Evolutionary conservation across 2,113 vertebrate species (phyloP).

Genomic region (Pituophis catenifer): DNA sequence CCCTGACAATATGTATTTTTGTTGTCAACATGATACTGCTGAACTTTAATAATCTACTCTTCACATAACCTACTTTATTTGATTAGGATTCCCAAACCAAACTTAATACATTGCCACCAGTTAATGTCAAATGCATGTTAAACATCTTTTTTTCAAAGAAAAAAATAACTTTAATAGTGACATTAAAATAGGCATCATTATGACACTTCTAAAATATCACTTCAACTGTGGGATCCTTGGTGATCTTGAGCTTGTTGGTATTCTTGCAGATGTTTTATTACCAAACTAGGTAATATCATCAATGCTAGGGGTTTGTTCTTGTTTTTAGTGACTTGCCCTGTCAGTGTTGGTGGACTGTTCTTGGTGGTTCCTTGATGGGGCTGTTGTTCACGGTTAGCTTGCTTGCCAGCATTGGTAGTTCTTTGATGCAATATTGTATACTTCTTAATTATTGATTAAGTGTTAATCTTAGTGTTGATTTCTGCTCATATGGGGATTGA

Average conservation of each 20-base stretch:
- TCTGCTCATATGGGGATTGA: background rate
- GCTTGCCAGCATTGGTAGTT: background rate
- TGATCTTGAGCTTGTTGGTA: background rate
- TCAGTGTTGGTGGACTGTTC: background rate
- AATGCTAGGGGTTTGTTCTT: background rate
- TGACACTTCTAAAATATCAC: background rate
- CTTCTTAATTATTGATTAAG: background rate
- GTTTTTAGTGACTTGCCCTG: background rate
- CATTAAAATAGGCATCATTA: background rate
- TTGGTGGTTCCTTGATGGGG: background rate
- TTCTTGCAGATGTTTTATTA: background rate
- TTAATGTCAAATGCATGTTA: background rate
- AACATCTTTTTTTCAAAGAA: background rate
- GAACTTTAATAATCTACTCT: background rate
- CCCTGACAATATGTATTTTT: background rate
- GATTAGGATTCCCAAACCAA: background rate
- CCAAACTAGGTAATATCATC: background rate
- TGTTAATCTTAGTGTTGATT: background rate
- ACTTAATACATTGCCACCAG: background rate
- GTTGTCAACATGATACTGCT: background rate
- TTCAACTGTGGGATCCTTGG: background rate
- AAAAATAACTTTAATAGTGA: background rate
- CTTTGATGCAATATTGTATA: background rate
- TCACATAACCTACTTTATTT: background rate
- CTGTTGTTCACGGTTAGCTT: background rate